Evolutionary conservation across 1,140 invertebrate species (phyloP), one percentile per base, ranked within the genome.

Genomic region (Drosophila parvula): DNA sequence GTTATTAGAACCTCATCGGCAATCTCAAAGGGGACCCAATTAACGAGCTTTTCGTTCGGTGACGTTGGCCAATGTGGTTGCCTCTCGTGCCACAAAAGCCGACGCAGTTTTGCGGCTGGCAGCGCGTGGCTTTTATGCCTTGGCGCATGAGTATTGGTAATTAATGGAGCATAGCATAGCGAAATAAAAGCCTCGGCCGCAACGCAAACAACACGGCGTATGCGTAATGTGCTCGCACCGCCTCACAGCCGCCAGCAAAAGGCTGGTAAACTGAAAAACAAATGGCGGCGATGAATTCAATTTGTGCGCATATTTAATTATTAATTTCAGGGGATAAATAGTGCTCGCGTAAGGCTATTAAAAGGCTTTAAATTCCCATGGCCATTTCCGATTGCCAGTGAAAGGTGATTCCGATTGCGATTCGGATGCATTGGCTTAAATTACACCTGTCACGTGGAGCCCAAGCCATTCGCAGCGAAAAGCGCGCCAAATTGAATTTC

Each of bases 291-390:
- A 65, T 43, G 62, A 80, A 86, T 86, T 89, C 63, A 88, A 88
- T 88, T 86, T 83, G 76, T 50, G 45, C 68, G 68, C 44, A 58
- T 63, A 78, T 89, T 83, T 50, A 86, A 86, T 86, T 74, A 86
- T 86, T 86, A 70, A 88, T 78, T 60, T 67, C 51, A 44, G 47
- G 56, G 56, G 47, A 60, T 64, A 61, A 51, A 80, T 53, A 76
- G 53, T 64, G 38, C 45, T 34, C 60, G 40, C 64, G 55, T 34
- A 55, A 18, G 58, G 43, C 68, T 70, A 84, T 79, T 69, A 68
- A 88, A 76, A 70, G 79, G 79, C 58, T 80, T 86, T 74, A 67
- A 83, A 74, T 70, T 88, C 74, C 81, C 69, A 41, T 32, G 40
- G 51, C 51, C 67, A 77, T 63, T 68, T 65, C 18, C 60, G 57